phyloP scores from a whole-genome alignment of 92 coral and sea anemone species.

The Ricordea florida region DNA sequence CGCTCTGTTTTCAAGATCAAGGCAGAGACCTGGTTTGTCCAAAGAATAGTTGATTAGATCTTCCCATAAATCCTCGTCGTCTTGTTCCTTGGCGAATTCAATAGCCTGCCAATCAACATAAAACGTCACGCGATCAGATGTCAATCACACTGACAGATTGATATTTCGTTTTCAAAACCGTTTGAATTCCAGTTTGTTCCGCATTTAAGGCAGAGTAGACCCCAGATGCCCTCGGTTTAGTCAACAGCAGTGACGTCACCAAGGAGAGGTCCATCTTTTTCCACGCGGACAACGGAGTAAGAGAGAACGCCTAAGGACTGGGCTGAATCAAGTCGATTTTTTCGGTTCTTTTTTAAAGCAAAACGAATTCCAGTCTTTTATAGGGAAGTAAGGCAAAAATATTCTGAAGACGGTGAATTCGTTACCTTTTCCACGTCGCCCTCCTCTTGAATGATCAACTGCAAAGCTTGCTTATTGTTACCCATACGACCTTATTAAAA shows the following conservation, averaged over 20 bases:
- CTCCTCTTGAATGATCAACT: constrained; percentile 90
- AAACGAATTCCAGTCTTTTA: too few species aligned
- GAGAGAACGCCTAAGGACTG: too few species aligned
- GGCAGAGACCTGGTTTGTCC: constrained; percentile 87
- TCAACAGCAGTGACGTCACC: too few species aligned
- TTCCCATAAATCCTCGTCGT: constrained; percentile 97
- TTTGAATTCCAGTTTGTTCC: too few species aligned
- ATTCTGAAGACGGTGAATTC: neutral
- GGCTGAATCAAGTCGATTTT: too few species aligned
- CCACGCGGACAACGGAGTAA: too few species aligned
- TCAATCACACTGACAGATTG: neutral
- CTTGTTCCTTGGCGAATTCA: constrained; percentile 93
- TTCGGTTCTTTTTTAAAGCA: too few species aligned
- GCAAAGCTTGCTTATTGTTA: constrained; percentile 95
- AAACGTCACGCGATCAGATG: neutral
- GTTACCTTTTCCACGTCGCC: constrained; percentile 89
- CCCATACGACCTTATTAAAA: constrained; percentile 92
- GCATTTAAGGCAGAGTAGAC: too few species aligned
- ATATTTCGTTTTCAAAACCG: too few species aligned
- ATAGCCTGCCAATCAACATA: constrained; percentile 73
- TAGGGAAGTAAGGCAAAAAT: neutral
- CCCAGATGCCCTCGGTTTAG: too few species aligned
- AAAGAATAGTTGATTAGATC: constrained; percentile 94
- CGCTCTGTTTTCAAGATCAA: too few species aligned
- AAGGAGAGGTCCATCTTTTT: too few species aligned